phyloP scores from a whole-genome alignment of 2,113 vertebrate species.

The Cettia cetti region DNA sequence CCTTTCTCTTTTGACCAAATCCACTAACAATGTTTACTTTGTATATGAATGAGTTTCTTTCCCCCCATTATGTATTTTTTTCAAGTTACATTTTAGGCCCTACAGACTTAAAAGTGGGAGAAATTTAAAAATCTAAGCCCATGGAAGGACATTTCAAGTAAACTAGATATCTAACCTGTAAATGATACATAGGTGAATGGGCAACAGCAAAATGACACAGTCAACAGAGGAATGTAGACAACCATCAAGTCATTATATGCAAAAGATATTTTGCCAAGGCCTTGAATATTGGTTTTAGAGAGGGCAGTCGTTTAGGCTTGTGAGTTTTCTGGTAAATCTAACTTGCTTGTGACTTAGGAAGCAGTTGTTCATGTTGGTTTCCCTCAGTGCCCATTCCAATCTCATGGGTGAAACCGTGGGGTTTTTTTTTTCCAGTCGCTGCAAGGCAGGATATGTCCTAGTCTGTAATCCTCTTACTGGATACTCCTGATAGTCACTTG shows the following conservation, averaged over 20 bases:
- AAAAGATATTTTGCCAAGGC: neutral
- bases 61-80: rapidly evolving
- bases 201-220: neutral
- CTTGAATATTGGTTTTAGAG: neutral
- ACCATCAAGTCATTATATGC: neutral
- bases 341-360: neutral
- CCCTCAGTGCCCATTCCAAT: neutral
- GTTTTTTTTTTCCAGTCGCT: neutral
- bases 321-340: neutral
- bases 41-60: neutral
- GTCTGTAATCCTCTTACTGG: neutral
- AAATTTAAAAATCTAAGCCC: neutral
- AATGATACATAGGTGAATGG: neutral
- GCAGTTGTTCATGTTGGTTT: neutral
- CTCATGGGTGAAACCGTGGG: neutral
- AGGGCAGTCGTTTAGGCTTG: neutral
- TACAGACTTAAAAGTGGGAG: neutral
- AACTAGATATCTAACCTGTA: neutral
- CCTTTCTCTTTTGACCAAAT: neutral
- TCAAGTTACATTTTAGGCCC: neutral
- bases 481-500: neutral
- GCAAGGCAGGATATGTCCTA: neutral
- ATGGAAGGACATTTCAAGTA: neutral
- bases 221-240: neutral
- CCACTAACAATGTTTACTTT: neutral